Percentiles rank a stretch among this genome's conserved stretches.
Conservation (phyloP, 30 jellyfish, hydroid and myxozoan species). For the Aurelia sp. region DNA sequence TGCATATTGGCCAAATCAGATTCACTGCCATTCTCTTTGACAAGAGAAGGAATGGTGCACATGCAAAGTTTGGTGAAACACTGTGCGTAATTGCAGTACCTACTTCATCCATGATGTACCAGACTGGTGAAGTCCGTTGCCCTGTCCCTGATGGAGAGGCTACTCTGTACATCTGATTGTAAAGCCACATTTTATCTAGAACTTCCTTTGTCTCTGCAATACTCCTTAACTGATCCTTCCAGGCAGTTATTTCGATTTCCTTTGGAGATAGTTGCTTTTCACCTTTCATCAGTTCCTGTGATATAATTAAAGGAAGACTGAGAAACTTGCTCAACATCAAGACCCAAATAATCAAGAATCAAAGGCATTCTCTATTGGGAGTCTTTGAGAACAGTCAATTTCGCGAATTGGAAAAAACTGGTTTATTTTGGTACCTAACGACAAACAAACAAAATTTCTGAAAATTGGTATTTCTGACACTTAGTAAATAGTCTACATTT, state of each 20-base stretch:
- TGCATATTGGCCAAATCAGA: slow-evolving; percentile 83
- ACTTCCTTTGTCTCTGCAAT: slow-evolving; percentile 36
- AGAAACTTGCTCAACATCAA: too few species aligned
- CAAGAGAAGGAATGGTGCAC: slow-evolving; percentile 72
- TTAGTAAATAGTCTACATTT: too few species aligned
- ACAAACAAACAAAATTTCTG: too few species aligned
- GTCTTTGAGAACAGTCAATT: too few species aligned
- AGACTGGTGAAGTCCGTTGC: slow-evolving; percentile 48
- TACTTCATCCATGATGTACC: slow-evolving; percentile 92
- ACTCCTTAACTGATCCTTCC: slow-evolving; percentile 37
- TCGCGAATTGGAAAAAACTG: too few species aligned
- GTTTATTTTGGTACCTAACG: too few species aligned
- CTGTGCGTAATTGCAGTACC: slow-evolving; percentile 82
- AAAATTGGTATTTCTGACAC: too few species aligned
- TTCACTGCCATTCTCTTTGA: slow-evolving; percentile 48
- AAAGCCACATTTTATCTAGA: slow-evolving; percentile 88
- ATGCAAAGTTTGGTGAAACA: slow-evolving; percentile 74
- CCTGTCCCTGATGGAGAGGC: slow-evolving; percentile 27
- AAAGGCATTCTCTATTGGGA: too few species aligned
- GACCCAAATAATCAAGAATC: too few species aligned
- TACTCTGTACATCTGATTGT: slow-evolving; percentile 75
- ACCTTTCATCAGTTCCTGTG: slow-evolving; percentile 80
- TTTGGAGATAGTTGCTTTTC: slow-evolving; percentile 79
- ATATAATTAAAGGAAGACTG: too few species aligned
- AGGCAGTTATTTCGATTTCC: slow-evolving; percentile 63